Conservation (phyloP, 1,140 invertebrate genomes). For the Penaeus japonicus region DNA sequence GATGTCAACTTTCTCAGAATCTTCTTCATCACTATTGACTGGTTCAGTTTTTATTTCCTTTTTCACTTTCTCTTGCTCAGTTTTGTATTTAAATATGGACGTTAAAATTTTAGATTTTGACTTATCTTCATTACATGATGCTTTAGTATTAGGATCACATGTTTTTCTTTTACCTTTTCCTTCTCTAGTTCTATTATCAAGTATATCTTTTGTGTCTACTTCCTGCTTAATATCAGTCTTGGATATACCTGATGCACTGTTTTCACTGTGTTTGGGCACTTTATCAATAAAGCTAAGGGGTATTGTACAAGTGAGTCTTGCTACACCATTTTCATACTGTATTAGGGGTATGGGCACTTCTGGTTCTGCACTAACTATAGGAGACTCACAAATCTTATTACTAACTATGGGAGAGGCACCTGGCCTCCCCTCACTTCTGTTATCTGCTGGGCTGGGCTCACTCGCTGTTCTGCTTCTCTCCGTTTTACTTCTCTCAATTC, state of each 20-base stretch:
- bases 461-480: constrained; percentile 25
- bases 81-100: constrained; percentile 44
- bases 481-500: constrained; percentile 17
- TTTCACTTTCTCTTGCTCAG: constrained; percentile 46
- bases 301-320: constrained; percentile 43
- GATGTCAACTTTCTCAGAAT: not conserved
- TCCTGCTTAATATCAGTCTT: constrained; percentile 29
- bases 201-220: constrained; percentile 34
- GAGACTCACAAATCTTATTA: constrained; percentile 33
- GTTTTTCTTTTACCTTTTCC: constrained; percentile 47
- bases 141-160: constrained; percentile 30
- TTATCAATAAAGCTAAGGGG: constrained; percentile 53
- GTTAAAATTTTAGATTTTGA: constrained; percentile 37
- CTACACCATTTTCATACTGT: constrained; percentile 37
- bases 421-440: not conserved
- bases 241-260: constrained; percentile 20
- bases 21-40: constrained; percentile 32
- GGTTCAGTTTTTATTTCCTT: constrained; percentile 30
- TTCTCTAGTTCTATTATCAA: constrained; percentile 51
- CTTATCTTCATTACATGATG: constrained; percentile 18
- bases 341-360: constrained; percentile 48
- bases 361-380: constrained; percentile 49
- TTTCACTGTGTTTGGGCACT: constrained; percentile 47
- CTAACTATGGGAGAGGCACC: constrained; percentile 10
- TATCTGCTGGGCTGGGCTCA: constrained; percentile 2